Base-by-base conservation (phyloP, 2,888 invertebrate species). In the Muschampia plurimacula region DNA sequence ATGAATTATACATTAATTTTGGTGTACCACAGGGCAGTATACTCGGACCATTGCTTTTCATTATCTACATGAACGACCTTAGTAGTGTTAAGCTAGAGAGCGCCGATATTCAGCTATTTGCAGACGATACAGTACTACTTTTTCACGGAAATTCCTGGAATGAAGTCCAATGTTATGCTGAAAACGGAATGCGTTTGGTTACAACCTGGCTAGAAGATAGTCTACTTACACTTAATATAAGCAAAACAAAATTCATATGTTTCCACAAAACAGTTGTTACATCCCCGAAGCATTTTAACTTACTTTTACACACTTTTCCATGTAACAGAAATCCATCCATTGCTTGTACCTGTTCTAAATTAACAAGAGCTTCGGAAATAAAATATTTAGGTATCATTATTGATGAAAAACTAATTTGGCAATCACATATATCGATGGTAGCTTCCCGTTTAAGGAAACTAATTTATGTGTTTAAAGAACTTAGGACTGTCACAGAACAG, bases 11-110 rank as follows among this genome's bases (percentile, higher is more conserved):
- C 32, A 44, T 36, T n/a, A 57, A 62, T 4, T 69, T 49, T 39
- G 62, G 62, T 22, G 39, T 69, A n/a, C 63, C 69, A 5, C 69
- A 69, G 41, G 69, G 70, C 15, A 70, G 70, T 32, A 57, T 44
- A 1, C 22, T 64, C 4, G 55, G 64, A 7, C 55, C 64, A 5
- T 15, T 55, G 12, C 52, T 70, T 22, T 70, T 70, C 15, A 5
- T 70, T 5, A 10, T 52, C 13, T 55, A 70, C 64, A 13, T 64
- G 12, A 64, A 64, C 10, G 64, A 64, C 1, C 46, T 64, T 10
- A 44, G 64, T 28, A 39, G 44, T 22, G 13, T 64, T 10, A 15
- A 46, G 3, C 22, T 46, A 28, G 44, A 64, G 9, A 39, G 28
- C 10, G 46, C 64, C 0, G n/a, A 7, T n/a, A 39, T 62, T 39